Evolutionary conservation across 2,888 invertebrate species (phyloP), one percentile per base, ranked within the genome.

Genomic region (Rhorus exstirpatorius): DNA sequence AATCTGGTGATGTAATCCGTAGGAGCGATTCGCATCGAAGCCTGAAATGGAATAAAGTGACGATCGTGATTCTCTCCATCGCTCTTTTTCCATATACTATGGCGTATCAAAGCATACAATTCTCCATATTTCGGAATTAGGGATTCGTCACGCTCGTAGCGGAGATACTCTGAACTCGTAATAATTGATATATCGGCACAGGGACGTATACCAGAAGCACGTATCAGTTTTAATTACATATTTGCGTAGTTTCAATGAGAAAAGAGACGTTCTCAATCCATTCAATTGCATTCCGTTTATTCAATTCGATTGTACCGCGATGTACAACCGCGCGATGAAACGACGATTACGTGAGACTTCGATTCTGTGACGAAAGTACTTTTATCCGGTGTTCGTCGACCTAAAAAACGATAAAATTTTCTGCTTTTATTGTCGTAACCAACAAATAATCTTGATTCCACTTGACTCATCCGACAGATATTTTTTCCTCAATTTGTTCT

Each of bases 1-100:
- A 76, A 82, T 75, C 82, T 71, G 53, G 70, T 67, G 24, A 60
- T 79, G 82, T 82, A 71, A 79, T 76, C 75, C 82, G 53, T 44
- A 35, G n/a, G 68, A 58, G 63, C 8, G 41, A 65, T 78, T 78
- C 68, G 46, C 67, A 61, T 44, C 17, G 38, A 24, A 51, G 21
- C 38, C 51, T 44, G 24, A 65, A 81, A 74, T 49, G 71, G 71
- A 76, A 19, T 55, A 49, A 51, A 65, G 65, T 26, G 71, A 76
- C 55, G 49, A 65, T 63, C 55, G 63, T 49, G 63, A 58, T 63
- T 31, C 38, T 41, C 46, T 31, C 14, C 10, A 24, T 68, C 24
- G 14, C 24, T 24, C 35, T 68, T 38, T 35, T 60, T 24, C n/a
- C 67, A 44, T 12, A 8, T 10, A 46, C 44, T 24, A 44, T 26